Conservation (phyloP, 1,140 invertebrate species). For the Sinella curviseta region DNA sequence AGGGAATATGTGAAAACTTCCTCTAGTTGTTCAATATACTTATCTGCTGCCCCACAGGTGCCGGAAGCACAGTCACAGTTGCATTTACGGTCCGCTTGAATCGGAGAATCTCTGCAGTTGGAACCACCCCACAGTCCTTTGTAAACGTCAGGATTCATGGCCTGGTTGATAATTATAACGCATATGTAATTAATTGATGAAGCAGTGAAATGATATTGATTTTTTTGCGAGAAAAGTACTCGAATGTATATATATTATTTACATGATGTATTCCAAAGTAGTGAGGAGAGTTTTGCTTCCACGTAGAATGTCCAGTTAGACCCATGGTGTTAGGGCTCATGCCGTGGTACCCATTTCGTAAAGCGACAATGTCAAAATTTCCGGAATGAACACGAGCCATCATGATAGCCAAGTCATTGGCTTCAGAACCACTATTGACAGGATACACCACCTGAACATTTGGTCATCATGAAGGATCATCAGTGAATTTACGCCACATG, state of each 20-base stretch:
- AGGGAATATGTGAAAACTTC: slow-evolving; percentile 75
- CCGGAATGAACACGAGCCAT: slow-evolving; percentile 82
- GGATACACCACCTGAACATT: slow-evolving; percentile 77
- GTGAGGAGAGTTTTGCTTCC: slow-evolving; percentile 73
- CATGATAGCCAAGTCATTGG: slow-evolving; percentile 89
- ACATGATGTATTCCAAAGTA: slow-evolving; percentile 83
- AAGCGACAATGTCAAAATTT: slow-evolving; percentile 79
- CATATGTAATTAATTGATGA: slow-evolving; percentile 24
- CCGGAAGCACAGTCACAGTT: slow-evolving; percentile 66
- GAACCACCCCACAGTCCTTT: slow-evolving; percentile 84
- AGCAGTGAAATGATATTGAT: background rate
- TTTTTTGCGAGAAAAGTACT: slow-evolving; percentile 16
- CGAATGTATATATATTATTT: slow-evolving; percentile 50
- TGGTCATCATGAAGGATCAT: too few relatives aligned
- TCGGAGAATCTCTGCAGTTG: slow-evolving; percentile 80
- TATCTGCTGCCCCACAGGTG: slow-evolving; percentile 71
- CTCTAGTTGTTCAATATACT: slow-evolving; percentile 80
- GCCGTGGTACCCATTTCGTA: slow-evolving; percentile 55
- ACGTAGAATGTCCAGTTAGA: slow-evolving; percentile 75
- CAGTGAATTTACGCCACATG: too few relatives aligned
- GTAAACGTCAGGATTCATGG: slow-evolving; percentile 88
- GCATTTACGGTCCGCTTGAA: slow-evolving; percentile 72
- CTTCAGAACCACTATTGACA: slow-evolving; percentile 95
- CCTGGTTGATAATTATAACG: slow-evolving; percentile 60
- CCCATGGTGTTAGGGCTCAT: slow-evolving; percentile 79